Base-by-base conservation (phyloP, 2,888 invertebrate species). In the Chymomyza procnemis region DNA sequence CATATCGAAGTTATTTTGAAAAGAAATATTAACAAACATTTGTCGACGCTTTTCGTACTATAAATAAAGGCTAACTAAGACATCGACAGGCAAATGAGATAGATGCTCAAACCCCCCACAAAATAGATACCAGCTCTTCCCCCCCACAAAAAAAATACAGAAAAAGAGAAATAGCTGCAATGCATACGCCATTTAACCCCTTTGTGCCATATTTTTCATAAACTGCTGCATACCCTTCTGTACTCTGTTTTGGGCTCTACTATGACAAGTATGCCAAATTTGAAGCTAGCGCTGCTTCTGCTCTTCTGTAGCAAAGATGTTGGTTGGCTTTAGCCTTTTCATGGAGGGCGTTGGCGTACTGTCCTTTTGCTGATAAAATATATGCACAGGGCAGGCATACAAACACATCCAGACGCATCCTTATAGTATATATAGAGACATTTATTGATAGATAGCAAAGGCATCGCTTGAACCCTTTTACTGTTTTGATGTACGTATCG, bases 401-500 rank as follows among this genome's bases (percentile, higher is more conserved):
- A 47, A 21, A 60, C 14, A 26, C 22, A 22, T 22, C 22, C 60
- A 47, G 14, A 47, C 47, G 48, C n/a, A 14, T 46, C 16, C 60
- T 46, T 18, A 19, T n/a, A 8, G 9, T n/a, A 65, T 16, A 70
- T 77, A 87, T 85, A 85, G 84, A 80, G 85, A 83, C 84, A 85
- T 85, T 85, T 78, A 83, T 87, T 87, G 87, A 83, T 83, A 83
- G 86, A 83, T 83, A 83, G 80, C 84, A 85, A 87, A 83, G 74
- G 87, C 87, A 83, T 78, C 85, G 83, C 80, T 80, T 80, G 84
- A 86, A 83, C 88, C 88, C 84, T 83, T 83, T 87, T 85, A 83
- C 84, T 54, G 80, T 87, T 83, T 63, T 83, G 87, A 85, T 86
- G 78, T 80, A 84, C 89, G 87, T 88, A 87, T 87, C 89, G 88